These are phyloP conservation scores for Machaerirhynchus nigripectus DNA, from an alignment of 2,113 vertebrate species.

Conservation along the genomic window DNA sequence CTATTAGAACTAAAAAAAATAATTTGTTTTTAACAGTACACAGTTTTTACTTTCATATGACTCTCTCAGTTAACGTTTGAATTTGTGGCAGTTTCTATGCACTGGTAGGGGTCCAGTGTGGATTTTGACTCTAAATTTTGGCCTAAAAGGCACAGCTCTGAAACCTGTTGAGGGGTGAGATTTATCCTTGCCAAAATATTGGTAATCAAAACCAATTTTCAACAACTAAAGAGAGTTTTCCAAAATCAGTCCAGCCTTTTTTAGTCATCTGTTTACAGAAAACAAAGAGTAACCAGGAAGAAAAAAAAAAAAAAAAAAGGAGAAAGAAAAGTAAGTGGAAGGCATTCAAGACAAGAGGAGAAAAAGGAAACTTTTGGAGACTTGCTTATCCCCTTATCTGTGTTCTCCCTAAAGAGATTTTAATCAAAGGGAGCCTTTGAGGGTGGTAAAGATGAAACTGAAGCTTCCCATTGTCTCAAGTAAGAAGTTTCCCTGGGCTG, in stretches of 20 bases:
- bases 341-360: neutral
- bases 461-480: neutral
- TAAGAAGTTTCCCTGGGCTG: neutral
- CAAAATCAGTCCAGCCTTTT: neutral
- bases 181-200: neutral
- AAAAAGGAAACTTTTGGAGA: neutral
- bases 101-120: neutral
- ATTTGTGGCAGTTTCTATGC: neutral
- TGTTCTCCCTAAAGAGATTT: neutral
- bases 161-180: neutral
- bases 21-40: neutral
- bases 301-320: no score
- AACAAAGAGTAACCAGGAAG: neutral
- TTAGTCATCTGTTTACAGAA: neutral
- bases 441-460: neutral
- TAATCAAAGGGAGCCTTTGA: neutral
- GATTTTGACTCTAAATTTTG: neutral
- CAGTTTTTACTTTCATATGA: neutral
- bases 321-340: rapidly evolving
- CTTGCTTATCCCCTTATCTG: neutral
- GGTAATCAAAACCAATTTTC: neutral
- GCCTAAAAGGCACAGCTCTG: neutral
- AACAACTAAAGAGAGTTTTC: neutral
- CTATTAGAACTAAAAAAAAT: neutral
- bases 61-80: neutral